Percentiles rank a stretch among this genome's conserved stretches.
Evolutionary conservation across 2,888 invertebrate genomes (phyloP).

Genomic region (Drosophila subsilvestris): DNA sequence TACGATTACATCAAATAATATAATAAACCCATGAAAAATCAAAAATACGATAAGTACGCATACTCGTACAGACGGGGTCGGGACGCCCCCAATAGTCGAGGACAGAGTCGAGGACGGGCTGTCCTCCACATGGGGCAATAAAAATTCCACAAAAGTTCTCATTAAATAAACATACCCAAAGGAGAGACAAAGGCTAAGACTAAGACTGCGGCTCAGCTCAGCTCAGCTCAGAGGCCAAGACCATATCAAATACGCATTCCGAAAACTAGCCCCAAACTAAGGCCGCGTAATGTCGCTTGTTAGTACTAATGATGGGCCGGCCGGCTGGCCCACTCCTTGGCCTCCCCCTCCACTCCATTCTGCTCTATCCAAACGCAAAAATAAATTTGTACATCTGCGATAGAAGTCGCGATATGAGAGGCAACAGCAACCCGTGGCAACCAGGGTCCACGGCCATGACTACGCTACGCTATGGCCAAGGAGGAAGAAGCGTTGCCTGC

Average conservation of each 20-base stretch:
- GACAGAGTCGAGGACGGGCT: conserved; percentile 12
- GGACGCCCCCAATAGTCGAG: conserved; percentile 12
- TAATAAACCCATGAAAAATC: conserved; percentile 80
- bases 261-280: conserved; percentile 47
- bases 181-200: conserved; percentile 32
- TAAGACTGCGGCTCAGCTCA: neutral
- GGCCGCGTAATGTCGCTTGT: conserved; percentile 73
- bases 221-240: conserved; percentile 28
- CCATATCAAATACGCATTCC: conserved; percentile 68
- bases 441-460: conserved; percentile 22
- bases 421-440: conserved; percentile 20
- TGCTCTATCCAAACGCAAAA: conserved; percentile 42
- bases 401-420: conserved; percentile 69
- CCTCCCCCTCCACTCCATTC: conserved; percentile 18
- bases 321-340: neutral
- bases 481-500: conserved; percentile 55
- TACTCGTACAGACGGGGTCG: no score
- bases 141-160: conserved; percentile 61
- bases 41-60: conserved; percentile 69
- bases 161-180: conserved; percentile 67
- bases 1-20: conserved; percentile 66
- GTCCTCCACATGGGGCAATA: conserved; percentile 52
- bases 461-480: conserved; percentile 24
- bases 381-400: conserved; percentile 73
- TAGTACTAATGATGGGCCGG: conserved; percentile 77